A percentile compares a stretch with the other conserved stretches of the same genome.
Conservation (phyloP, 1,140 invertebrate species). For the Drosophila nigrodunni region DNA sequence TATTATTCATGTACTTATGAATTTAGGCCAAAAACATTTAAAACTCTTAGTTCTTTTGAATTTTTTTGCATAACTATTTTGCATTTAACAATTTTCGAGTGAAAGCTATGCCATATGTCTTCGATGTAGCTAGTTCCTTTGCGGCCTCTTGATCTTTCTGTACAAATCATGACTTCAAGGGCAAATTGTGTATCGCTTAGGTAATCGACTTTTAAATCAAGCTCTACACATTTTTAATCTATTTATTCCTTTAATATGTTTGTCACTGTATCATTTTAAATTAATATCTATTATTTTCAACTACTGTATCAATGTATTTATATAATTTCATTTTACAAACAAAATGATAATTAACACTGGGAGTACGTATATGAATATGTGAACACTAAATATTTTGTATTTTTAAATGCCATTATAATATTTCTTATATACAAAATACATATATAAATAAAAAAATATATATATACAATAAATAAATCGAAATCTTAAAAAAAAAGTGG, state of each 20-base stretch:
- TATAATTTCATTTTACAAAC: neutral
- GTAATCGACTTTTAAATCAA: neutral
- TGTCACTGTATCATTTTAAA: neutral
- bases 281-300: neutral
- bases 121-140: conserved; percentile 33
- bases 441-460: neutral
- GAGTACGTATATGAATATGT: neutral
- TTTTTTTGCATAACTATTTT: neutral
- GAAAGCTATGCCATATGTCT: conserved; percentile 47
- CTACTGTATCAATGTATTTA: conserved; percentile 19
- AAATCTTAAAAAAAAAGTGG: no score
- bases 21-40: conserved; percentile 16
- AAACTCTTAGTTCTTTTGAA: neutral
- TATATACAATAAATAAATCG: no score
- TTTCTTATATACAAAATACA: neutral
- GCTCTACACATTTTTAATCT: neutral
- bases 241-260: neutral
- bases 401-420: conserved; percentile 12
- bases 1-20: conserved; percentile 17
- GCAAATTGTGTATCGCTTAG: neutral
- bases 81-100: conserved; percentile 23
- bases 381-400: neutral
- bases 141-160: neutral
- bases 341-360: neutral
- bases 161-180: neutral